These are phyloP conservation scores for Smittia sp. DNA, from an alignment of 2,888 invertebrate genomes.

Conservation along the genomic window DNA sequence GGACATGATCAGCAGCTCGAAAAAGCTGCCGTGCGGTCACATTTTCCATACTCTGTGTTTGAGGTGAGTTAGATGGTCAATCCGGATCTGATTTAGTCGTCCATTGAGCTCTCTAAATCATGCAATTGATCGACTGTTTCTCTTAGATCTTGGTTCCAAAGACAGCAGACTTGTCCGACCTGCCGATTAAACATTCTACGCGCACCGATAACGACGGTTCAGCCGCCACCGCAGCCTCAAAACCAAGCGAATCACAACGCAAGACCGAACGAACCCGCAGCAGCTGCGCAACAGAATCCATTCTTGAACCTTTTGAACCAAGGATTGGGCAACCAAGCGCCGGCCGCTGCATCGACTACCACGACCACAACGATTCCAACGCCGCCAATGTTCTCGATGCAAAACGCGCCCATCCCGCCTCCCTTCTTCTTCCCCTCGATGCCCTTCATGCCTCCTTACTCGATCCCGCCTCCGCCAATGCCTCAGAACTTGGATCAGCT, in stretches of 20 bases:
- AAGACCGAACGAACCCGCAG: constrained; percentile 42
- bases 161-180: constrained; percentile 99
- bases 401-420: constrained; percentile 55
- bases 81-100: too few relatives aligned
- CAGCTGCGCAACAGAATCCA: constrained; percentile 49
- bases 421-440: constrained; percentile 58
- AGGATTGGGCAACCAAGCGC: constrained; percentile 46
- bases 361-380: constrained; percentile 57
- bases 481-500: constrained; percentile 72
- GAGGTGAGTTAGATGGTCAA: constrained; percentile 15
- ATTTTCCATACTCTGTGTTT: constrained; percentile 98
- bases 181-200: constrained; percentile 84
- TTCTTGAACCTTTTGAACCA: constrained; percentile 44
- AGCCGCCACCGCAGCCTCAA: constrained; percentile 47
- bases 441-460: constrained; percentile 57
- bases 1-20: constrained; percentile 72
- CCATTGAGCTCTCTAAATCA: too few relatives aligned
- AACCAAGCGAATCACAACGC: constrained; percentile 37
- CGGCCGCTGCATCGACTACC: constrained; percentile 45
- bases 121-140: too few relatives aligned
- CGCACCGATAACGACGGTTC: constrained; percentile 54
- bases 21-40: constrained; percentile 98
- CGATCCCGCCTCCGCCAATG: constrained; percentile 69
- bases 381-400: constrained; percentile 65
- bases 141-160: constrained; percentile 92